phyloP scores from a whole-genome alignment of 2,797 vertebrate genomes.

The Coregonus sp. region DNA sequence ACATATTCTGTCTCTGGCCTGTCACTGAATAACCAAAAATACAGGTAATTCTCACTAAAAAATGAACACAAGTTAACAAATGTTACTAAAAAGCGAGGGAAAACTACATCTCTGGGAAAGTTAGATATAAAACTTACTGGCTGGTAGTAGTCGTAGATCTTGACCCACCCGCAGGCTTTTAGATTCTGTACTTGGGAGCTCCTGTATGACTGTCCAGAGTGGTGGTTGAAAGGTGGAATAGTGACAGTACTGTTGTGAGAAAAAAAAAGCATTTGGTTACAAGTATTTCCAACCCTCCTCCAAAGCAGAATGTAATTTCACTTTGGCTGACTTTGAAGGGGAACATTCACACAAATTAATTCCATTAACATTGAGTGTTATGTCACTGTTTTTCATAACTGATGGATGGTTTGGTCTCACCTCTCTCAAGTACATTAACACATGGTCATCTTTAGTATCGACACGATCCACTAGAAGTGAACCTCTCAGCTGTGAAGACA shows the following conservation, averaged over 20 bases:
- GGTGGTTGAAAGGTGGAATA: neutral
- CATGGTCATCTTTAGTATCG: no score
- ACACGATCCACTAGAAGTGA: no score
- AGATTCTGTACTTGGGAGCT: no score
- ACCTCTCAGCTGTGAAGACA: no score
- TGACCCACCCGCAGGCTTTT: conserved; percentile 46
- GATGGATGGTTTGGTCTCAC: no score
- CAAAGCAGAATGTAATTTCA: neutral
- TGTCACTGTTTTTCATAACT: no score
- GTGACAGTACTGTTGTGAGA: neutral
- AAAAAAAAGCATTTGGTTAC: neutral
- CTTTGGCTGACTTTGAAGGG: neutral
- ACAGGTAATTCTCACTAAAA: neutral
- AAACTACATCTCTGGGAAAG: neutral
- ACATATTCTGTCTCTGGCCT: conserved; percentile 30
- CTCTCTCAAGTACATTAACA: no score
- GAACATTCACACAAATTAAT: no score
- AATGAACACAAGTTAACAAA: no score
- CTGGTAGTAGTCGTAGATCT: conserved; percentile 78
- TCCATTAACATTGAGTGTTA: no score
- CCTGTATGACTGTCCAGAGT: conserved; percentile 36
- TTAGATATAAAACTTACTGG: conserved; percentile 47
- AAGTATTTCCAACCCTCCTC: neutral
- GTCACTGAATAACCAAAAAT: conserved; percentile 52
- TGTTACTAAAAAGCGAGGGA: no score